These are phyloP conservation scores for Phaedon cochleariae DNA, from an alignment of 2,888 invertebrate species.

Conservation along the genomic window DNA sequence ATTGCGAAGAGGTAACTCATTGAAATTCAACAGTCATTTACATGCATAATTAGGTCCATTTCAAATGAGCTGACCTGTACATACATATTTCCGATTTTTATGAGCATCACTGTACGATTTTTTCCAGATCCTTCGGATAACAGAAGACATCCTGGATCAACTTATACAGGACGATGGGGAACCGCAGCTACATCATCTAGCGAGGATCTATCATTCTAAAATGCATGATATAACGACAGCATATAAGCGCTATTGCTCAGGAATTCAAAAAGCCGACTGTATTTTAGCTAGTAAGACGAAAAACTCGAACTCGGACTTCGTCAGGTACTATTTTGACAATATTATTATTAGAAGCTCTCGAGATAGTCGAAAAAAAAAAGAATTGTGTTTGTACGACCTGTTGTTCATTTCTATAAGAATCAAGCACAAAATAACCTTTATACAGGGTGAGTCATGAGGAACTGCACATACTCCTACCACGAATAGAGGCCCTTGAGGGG, in stretches of 20 bases:
- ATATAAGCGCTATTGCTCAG: constrained; percentile 84
- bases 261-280: constrained; percentile 86
- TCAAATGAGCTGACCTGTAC: not conserved
- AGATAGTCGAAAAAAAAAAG: too few species aligned
- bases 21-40: too few species aligned
- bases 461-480: too few species aligned
- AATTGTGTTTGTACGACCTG: too few species aligned
- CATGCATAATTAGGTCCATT: not conserved
- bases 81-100: not conserved
- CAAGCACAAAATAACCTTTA: too few species aligned
- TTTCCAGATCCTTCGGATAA: constrained; percentile 72
- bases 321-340: too few species aligned
- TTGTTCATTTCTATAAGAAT: too few species aligned
- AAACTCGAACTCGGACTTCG: constrained; percentile 80
- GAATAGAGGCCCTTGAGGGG: too few species aligned
- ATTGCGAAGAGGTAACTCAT: constrained; percentile 82
- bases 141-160: constrained; percentile 83
- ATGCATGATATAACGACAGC: constrained; percentile 78
- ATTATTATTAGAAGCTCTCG: too few species aligned
- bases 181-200: constrained; percentile 72
- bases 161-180: constrained; percentile 79
- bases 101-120: not conserved
- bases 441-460: too few species aligned
- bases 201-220: constrained; percentile 77
- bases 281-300: constrained; percentile 80